Evolutionary conservation across 2,888 invertebrate genomes (phyloP).

Genomic region (Lymantria monacha): DNA sequence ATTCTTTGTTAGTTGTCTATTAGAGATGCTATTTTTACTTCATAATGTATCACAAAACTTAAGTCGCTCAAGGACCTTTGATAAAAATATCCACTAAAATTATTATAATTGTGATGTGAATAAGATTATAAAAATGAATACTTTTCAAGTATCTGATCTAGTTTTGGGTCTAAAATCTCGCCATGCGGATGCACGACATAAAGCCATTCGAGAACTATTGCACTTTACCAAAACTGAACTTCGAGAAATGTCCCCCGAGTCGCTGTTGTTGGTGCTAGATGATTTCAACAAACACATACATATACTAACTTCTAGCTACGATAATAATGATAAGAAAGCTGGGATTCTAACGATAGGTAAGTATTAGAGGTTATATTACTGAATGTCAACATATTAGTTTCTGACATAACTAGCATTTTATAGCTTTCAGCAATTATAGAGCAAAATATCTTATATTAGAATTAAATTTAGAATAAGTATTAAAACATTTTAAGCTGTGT

Average conservation of each 20-base stretch:
- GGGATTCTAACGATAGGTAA: conserved; percentile 95
- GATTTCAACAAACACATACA: conserved; percentile 97
- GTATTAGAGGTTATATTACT: conserved; percentile 30
- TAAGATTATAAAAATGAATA: conserved; percentile 42
- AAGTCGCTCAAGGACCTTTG: conserved; percentile 20
- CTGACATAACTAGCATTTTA: no score
- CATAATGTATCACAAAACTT: not conserved
- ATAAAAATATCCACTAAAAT: conserved; percentile 9
- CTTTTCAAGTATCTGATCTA: conserved; percentile 85
- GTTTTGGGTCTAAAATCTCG: conserved; percentile 94
- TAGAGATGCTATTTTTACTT: not conserved
- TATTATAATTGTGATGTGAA: conserved; percentile 11
- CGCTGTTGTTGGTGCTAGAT: conserved; percentile 92
- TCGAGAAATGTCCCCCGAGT: conserved; percentile 93
- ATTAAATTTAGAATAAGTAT: no score
- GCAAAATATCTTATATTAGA: no score
- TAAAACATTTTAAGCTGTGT: no score
- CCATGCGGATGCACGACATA: conserved; percentile 90
- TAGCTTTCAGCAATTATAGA: no score
- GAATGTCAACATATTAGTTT: not conserved
- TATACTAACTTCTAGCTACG: conserved; percentile 95
- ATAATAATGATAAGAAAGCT: conserved; percentile 96
- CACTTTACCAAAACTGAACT: conserved; percentile 94
- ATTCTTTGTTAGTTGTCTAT: not conserved
- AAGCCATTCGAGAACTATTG: conserved; percentile 93